Evolutionary conservation across 2,888 invertebrate species (phyloP), one percentile per base, ranked within the genome.

Genomic region (Erebia epiphron): DNA sequence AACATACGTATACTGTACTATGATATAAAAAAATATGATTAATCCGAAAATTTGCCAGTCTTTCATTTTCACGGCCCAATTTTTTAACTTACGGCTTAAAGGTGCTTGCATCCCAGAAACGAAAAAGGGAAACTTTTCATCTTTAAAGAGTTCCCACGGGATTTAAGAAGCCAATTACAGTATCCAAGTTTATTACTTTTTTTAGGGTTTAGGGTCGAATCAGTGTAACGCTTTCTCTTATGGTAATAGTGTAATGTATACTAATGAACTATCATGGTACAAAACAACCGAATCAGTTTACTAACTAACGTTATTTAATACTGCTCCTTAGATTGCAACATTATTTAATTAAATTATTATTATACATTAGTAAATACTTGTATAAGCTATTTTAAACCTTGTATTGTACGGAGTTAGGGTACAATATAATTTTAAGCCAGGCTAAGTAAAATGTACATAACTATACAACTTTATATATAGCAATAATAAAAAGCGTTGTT

Each of bases 171-270:
- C 35, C 35, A 35, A 35, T 35, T 35, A 35, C 35, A 35, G 35
- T 35, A 35, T 35, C 35, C 35, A 7, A 35, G 35, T 35, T 35
- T 35, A 35, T 35, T 35, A 35, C 5, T 35, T 35, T n/a, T 50
- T 14, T n/a, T 1, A 50, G n/a, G n/a, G n/a, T n/a, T n/a, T 7
- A 50, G 1, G 50, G 14, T 50, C 50, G 11, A 13, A 35, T 62
- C 73, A 68, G 74, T 74, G 74, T 76, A 75, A 70, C 74, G 67
- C 74, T 72, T 75, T 76, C 75, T 79, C 18, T 76, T 78, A 77
- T 83, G 86, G 85, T 87, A 88, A 87, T 89, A 87, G 87, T 76
- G 77, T 88, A 85, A 80, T 79, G 76, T 82, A 76, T 75, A 78
- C 75, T 83, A 84, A 79, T 81, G 78, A 80, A 83, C 61, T 68